These are phyloP conservation scores for Akabosia matsudoensis DNA, from an alignment of 1,140 invertebrate species.

Conservation along the genomic window DNA sequence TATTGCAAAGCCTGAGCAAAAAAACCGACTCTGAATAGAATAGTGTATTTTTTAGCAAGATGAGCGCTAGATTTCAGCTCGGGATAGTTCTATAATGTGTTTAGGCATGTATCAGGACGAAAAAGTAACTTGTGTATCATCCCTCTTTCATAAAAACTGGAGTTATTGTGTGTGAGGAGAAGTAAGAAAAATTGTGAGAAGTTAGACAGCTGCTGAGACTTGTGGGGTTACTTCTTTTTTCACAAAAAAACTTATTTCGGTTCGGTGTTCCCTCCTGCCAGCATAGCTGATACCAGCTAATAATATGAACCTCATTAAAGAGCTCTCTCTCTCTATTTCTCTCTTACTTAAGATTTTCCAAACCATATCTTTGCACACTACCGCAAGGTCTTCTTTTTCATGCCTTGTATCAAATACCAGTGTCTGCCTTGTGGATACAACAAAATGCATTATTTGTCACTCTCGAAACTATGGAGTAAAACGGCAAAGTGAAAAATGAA, in stretches of 20 bases:
- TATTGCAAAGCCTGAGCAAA: neutral
- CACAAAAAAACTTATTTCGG: neutral
- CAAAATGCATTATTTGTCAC: neutral
- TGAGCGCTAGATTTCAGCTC: too few relatives aligned
- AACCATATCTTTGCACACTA: too few relatives aligned
- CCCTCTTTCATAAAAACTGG: neutral
- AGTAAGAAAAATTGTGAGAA: neutral
- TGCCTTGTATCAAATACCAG: too few relatives aligned
- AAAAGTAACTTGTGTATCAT: neutral
- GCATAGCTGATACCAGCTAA: neutral
- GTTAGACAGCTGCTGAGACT: conserved; percentile 8
- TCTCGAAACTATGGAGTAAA: neutral
- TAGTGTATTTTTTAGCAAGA: too few relatives aligned
- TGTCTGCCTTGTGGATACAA: too few relatives aligned
- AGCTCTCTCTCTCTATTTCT: neutral
- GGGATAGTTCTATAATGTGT: too few relatives aligned
- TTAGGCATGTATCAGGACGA: too few relatives aligned
- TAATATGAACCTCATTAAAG: neutral
- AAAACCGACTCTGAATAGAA: too few relatives aligned
- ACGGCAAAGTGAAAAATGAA: neutral
- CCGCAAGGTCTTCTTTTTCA: too few relatives aligned
- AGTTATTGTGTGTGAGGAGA: conserved; percentile 11
- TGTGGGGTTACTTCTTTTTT: neutral
- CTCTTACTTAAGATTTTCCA: too few relatives aligned
- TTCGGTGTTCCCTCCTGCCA: neutral